Percentiles rank a stretch among this genome's conserved stretches.
Evolutionary conservation across 2,888 invertebrate genomes (phyloP).

Genomic region (Diarsia dahlii): DNA sequence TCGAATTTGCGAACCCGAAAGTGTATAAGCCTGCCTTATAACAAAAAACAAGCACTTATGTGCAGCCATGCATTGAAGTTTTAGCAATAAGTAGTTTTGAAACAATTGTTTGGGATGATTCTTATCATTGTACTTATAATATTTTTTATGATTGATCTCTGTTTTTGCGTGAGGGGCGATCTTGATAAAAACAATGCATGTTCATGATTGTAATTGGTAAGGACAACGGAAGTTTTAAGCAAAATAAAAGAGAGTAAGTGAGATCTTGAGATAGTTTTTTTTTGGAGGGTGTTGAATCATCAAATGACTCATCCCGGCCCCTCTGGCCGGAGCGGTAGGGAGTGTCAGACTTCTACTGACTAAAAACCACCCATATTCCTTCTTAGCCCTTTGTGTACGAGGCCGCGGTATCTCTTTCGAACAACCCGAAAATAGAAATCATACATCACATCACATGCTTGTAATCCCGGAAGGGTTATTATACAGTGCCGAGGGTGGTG

Average conservation of each 20-base stretch:
- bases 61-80: slow-evolving; percentile 57
- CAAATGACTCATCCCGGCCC: too few relatives aligned
- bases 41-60: slow-evolving; percentile 24
- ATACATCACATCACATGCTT: not conserved
- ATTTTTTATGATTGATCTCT: slow-evolving; percentile 12
- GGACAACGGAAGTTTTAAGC: not conserved
- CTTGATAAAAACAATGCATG: not conserved
- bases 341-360: too few relatives aligned
- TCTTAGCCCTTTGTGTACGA: too few relatives aligned
- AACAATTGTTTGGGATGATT: slow-evolving; percentile 46
- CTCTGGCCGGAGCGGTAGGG: too few relatives aligned
- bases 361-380: too few relatives aligned
- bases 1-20: not conserved
- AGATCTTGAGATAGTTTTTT: too few relatives aligned
- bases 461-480: not conserved
- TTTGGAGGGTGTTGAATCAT: too few relatives aligned
- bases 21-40: not conserved
- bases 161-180: slow-evolving; percentile 3
- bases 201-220: not conserved
- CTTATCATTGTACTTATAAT: slow-evolving; percentile 23
- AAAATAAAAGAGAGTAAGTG: not conserved
- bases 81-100: slow-evolving; percentile 36
- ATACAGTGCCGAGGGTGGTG: too few relatives aligned
- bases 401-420: too few relatives aligned
- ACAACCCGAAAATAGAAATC: not conserved